phyloP scores from a whole-genome alignment of 1,140 invertebrate genomes.

The Drosophila albomicans region DNA sequence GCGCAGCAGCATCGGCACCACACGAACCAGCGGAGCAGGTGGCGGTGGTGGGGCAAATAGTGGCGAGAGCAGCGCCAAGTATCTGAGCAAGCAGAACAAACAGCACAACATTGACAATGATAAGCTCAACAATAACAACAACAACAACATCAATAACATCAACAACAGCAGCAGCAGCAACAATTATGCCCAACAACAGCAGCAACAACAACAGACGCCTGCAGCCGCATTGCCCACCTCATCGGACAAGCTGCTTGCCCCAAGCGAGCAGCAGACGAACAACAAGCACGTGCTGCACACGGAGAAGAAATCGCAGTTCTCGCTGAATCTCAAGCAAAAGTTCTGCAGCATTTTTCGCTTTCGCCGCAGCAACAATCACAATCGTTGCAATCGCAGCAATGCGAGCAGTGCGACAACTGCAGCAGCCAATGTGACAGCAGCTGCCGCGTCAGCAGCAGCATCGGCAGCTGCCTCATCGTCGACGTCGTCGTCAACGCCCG shows the following conservation, averaged over 20 bases:
- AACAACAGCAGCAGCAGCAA: constrained; percentile 27
- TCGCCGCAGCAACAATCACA: constrained; percentile 86
- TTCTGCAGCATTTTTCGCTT: constrained; percentile 93
- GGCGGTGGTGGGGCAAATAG: constrained; percentile 76
- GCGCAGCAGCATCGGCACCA: constrained; percentile 65
- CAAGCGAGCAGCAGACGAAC: constrained; percentile 49
- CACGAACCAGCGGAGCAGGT: constrained; percentile 74
- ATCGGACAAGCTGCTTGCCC: constrained; percentile 27
- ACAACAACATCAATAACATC: constrained; percentile 74
- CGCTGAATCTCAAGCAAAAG: constrained; percentile 92
- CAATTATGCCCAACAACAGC: constrained; percentile 39
- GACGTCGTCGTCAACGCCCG: neutral
- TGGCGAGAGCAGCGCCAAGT: constrained; percentile 71
- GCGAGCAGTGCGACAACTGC: constrained; percentile 14
- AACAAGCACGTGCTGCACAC: constrained; percentile 84
- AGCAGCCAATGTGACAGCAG: constrained; percentile 14
- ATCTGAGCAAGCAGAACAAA: constrained; percentile 73
- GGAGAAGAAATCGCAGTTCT: constrained; percentile 83
- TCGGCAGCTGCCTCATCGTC: constrained; percentile 20
- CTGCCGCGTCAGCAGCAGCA: constrained; percentile 12
- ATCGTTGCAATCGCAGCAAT: constrained; percentile 66
- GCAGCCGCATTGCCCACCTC: constrained; percentile 23
- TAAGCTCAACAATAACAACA: constrained; percentile 83
- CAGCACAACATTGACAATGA: constrained; percentile 81
- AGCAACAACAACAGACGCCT: constrained; percentile 23